Base-by-base conservation (phyloP, 2,113 vertebrate species). In the Nerophis lumbriciformis region DNA sequence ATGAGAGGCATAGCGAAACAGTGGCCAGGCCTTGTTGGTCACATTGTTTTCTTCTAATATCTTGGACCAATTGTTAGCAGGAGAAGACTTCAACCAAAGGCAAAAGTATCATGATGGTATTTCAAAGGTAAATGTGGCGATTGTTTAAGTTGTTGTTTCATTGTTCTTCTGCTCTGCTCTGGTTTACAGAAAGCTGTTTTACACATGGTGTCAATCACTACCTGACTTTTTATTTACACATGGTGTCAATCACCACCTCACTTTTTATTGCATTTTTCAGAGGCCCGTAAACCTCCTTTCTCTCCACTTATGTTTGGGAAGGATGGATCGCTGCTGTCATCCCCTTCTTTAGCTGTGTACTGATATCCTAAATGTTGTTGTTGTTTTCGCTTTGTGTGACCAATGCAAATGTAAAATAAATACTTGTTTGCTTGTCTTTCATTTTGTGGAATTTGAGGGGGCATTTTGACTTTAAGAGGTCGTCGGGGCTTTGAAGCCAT, bases 261-360 rank as follows among this genome's bases (percentile, higher is more conserved):
- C 63, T 67, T 88, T 88, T 90, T 89, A 91, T 88, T 89, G 83
- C 86, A 88, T 91, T 91, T 89, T 90, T 88, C 85, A 78, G 63
- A 70, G 71, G 21, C 88, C 71, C 36, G 76, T 91, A 91, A 92
- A 91, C 72, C 71, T 60, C 42, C 71, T 73, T 69, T 80, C 82
- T 82, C 81, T 85, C 81, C 73, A 71, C 83, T 87, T 88, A 87
- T 68, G 85, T 84, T 88, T 90, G 87, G 83, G 85, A 91, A 90
- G 84, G 56, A 77, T 63, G 61, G 62, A 75, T 75, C 75, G 66
- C 52, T 48, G 69, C 73, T 71, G 37, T 66, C 38, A 36, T 72
- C 42, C 47, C 15, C 51, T 28, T 62, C 14, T 42, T 8, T 63
- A 55, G 47, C n/a, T 10, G 52, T 36, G 5, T 38, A 4, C 37